A percentile compares a stretch with the other conserved stretches of the same genome.
Evolutionary conservation across 1,140 invertebrate species (phyloP).

Genomic region (Drosophila pruinosa): DNA sequence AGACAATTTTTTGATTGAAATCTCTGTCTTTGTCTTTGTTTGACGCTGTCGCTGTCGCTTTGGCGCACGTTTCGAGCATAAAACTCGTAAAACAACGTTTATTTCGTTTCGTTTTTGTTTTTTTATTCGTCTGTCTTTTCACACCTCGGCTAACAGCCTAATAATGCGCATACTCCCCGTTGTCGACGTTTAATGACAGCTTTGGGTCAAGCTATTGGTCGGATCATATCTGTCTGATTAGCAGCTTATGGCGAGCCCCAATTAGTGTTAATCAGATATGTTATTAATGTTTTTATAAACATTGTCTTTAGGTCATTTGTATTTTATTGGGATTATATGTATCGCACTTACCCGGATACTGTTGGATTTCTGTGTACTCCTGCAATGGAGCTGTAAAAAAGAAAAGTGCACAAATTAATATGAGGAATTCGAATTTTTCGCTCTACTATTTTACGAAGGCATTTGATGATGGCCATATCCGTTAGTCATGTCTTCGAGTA

Average conservation of each 20-base stretch:
- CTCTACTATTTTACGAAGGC: slow-evolving; percentile 40
- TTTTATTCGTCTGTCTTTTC: slow-evolving; percentile 42
- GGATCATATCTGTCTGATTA: slow-evolving; percentile 55
- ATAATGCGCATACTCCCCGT: slow-evolving; percentile 23
- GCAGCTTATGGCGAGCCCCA: slow-evolving; percentile 26
- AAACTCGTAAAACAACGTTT: slow-evolving; percentile 60
- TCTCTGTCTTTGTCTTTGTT: slow-evolving; percentile 49
- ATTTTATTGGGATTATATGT: background rate
- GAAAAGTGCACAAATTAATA: slow-evolving; percentile 28
- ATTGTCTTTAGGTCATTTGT: background rate
- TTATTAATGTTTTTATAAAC: slow-evolving; percentile 17
- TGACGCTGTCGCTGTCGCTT: slow-evolving; percentile 6
- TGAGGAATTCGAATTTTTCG: slow-evolving; percentile 18
- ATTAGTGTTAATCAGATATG: slow-evolving; percentile 12
- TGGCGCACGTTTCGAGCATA: slow-evolving; percentile 59
- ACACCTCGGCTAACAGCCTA: slow-evolving; percentile 63
- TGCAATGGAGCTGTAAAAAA: slow-evolving; percentile 74
- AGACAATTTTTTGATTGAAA: slow-evolving; percentile 74
- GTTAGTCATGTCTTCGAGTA: slow-evolving; percentile 60
- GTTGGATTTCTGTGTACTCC: slow-evolving; percentile 78
- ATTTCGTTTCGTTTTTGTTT: slow-evolving; percentile 31
- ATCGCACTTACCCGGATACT: slow-evolving; percentile 74
- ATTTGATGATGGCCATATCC: slow-evolving; percentile 71
- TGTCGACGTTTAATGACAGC: slow-evolving; percentile 37
- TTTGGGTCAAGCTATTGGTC: slow-evolving; percentile 38